phyloP scores from a whole-genome alignment of 2,888 invertebrate species.

The Ecliptopera silaceata region DNA sequence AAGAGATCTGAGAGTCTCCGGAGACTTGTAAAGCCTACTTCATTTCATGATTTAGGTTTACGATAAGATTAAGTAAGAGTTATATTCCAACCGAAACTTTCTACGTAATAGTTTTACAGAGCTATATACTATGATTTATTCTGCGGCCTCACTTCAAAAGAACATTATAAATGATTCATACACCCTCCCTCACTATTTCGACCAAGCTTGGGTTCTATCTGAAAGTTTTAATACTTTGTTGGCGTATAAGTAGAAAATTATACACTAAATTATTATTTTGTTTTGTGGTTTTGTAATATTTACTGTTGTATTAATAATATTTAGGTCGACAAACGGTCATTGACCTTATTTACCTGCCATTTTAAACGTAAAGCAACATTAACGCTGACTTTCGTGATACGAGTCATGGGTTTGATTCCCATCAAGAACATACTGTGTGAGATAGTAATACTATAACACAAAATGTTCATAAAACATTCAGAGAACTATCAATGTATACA shows the following conservation, averaged over 20 bases:
- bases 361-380: no score
- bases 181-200: not conserved
- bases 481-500: no score
- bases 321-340: not conserved
- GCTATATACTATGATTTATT: not conserved
- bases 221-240: constrained; percentile 9
- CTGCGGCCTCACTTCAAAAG: not conserved
- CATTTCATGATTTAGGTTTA: no score
- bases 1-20: no score
- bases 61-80: no score
- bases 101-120: not conserved
- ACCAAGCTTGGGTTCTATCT: constrained; percentile 3
- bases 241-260: constrained; percentile 11
- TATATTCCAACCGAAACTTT: not conserved
- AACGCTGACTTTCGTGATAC: not conserved
- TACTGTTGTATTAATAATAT: not conserved
- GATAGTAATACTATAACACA: no score
- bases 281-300: not conserved
- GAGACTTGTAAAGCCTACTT: no score
- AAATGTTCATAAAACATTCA: no score
- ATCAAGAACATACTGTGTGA: no score
- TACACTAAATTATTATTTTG: constrained; percentile 3
- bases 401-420: no score
- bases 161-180: constrained; percentile 8
- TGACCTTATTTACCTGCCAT: no score